phyloP scores from a whole-genome alignment of 1,140 invertebrate species.

The Bursaphelenchus mucronatus region DNA sequence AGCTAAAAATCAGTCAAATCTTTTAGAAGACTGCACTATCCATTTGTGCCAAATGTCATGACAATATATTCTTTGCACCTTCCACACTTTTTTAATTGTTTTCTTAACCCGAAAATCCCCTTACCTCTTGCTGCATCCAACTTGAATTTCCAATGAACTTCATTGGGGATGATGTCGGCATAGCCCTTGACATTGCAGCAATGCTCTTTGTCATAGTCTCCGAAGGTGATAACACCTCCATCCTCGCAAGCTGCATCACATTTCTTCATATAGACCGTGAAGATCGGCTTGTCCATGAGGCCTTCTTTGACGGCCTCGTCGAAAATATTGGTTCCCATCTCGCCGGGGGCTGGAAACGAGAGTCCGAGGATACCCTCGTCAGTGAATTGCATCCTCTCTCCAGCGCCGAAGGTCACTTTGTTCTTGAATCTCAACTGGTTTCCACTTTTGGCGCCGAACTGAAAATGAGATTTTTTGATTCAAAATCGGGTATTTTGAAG shows the following conservation, averaged over 20 bases:
- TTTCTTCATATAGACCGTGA: slow-evolving; percentile 8
- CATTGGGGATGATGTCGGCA: not conserved
- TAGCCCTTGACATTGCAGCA: slow-evolving; percentile 4
- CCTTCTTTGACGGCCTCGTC: slow-evolving; percentile 8
- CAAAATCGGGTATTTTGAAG: no score
- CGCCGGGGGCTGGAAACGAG: not conserved
- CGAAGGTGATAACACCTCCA: slow-evolving; percentile 14
- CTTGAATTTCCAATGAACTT: no score
- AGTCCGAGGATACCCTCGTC: slow-evolving; percentile 14
- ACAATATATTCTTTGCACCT: no score
- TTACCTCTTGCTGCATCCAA: no score
- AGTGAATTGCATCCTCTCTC: not conserved
- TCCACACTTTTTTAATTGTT: no score
- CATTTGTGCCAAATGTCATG: no score
- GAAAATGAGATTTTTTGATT: not conserved
- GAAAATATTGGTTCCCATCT: not conserved
- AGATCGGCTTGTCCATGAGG: slow-evolving; percentile 8
- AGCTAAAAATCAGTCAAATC: no score
- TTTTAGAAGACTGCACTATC: no score
- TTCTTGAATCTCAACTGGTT: slow-evolving; percentile 6
- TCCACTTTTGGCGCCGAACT: not conserved
- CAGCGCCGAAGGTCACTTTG: slow-evolving; percentile 5
- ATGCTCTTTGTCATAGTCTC: slow-evolving; percentile 2
- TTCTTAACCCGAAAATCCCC: no score
- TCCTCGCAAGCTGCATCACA: not conserved